These are phyloP conservation scores for Sinopyrophorus schimmeli DNA, from an alignment of 2,888 invertebrate species.

Conservation along the genomic window DNA sequence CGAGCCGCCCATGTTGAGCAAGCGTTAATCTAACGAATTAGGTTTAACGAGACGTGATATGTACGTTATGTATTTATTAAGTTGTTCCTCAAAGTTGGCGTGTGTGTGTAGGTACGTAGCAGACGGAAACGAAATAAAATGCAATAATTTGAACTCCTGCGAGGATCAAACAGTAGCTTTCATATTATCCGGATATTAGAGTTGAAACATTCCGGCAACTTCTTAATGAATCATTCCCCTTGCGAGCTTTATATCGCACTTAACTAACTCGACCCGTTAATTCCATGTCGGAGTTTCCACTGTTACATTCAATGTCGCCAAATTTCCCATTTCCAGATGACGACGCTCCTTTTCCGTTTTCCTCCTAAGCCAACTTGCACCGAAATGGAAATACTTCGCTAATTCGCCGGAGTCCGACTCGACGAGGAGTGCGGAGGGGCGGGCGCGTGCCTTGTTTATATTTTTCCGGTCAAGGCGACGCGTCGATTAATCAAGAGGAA, in stretches of 20 bases:
- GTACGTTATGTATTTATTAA: no score
- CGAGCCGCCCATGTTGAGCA: no score
- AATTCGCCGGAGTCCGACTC: no score
- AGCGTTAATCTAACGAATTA: slow-evolving; percentile 12
- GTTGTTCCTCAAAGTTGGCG: slow-evolving; percentile 5
- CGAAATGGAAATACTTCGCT: no score
- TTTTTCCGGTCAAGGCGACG: no score
- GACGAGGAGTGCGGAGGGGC: no score
- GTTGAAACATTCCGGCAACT: slow-evolving; percentile 39
- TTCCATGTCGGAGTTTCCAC: slow-evolving; percentile 33
- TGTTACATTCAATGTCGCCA: slow-evolving; percentile 15
- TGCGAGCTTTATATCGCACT: slow-evolving; percentile 45
- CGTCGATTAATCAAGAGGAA: no score
- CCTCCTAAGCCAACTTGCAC: no score
- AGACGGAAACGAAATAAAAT: slow-evolving; percentile 25
- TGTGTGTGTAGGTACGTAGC: no score
- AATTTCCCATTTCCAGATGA: no score
- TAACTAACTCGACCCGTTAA: slow-evolving; percentile 44
- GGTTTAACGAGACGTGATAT: slow-evolving; percentile 16
- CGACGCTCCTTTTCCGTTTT: no score
- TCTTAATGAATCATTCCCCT: slow-evolving; percentile 47
- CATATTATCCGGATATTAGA: slow-evolving; percentile 36
- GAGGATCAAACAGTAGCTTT: slow-evolving; percentile 33
- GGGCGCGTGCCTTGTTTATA: no score
- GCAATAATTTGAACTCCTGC: slow-evolving; percentile 28